Percentiles rank a stretch among this genome's conserved stretches.
phyloP scores from a whole-genome alignment of 2,797 vertebrate genomes.

The Tokudaia muenninki region DNA sequence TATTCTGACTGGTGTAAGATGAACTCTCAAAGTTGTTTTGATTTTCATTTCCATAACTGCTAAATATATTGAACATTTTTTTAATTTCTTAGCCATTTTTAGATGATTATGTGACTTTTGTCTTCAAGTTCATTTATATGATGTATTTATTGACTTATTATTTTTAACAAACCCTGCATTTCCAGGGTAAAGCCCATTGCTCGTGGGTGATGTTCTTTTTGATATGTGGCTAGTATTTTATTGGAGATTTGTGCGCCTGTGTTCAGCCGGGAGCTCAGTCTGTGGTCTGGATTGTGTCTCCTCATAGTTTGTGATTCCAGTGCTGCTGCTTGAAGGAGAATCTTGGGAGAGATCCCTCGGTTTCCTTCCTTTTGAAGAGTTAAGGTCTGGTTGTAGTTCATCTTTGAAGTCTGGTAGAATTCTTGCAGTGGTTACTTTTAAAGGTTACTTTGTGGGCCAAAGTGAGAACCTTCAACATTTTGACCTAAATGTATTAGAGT shows the following conservation, averaged over 20 bases:
- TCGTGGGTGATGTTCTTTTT: neutral
- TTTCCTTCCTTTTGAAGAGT: neutral
- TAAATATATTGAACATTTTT: neutral
- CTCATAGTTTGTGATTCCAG: neutral
- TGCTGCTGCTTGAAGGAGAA: neutral
- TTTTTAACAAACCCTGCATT: neutral
- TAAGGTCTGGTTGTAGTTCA: neutral
- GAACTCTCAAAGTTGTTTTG: neutral
- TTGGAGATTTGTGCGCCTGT: neutral
- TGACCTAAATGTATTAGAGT: slow-evolving; percentile 3
- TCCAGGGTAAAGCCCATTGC: neutral
- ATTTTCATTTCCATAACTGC: neutral
- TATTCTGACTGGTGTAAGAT: neutral
- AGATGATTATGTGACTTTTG: neutral
- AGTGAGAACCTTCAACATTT: slow-evolving; percentile 44
- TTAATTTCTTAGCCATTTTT: neutral
- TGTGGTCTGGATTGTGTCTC: too few relatives aligned
- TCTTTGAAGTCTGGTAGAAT: neutral
- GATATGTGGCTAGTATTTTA: neutral
- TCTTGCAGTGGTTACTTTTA: neutral
- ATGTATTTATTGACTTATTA: neutral
- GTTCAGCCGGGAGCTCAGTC: too few relatives aligned
- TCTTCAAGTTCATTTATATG: neutral
- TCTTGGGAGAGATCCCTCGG: neutral
- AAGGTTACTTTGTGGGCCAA: slow-evolving; percentile 9